Conservation (phyloP, 1,140 invertebrate species). For the Dysdera silvatica region DNA sequence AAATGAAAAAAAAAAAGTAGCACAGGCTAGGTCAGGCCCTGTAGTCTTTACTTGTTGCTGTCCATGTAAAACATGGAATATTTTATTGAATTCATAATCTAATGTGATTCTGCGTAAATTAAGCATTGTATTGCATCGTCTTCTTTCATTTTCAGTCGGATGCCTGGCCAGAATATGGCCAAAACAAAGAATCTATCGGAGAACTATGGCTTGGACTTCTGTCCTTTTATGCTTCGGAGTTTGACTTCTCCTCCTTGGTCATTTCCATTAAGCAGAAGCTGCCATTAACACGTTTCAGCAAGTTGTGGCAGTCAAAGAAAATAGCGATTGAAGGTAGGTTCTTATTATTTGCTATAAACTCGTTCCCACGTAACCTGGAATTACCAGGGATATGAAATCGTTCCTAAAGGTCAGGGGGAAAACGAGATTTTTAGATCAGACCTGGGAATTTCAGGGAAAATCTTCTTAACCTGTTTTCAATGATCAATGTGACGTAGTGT, state of each 20-base stretch:
- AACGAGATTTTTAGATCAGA: too few species aligned
- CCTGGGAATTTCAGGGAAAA: too few species aligned
- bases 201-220: constrained; percentile 53
- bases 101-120: not conserved
- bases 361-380: too few species aligned
- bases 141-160: constrained; percentile 43
- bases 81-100: not conserved
- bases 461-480: too few species aligned
- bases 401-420: too few species aligned
- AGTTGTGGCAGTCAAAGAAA: constrained; percentile 52
- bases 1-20: too few species aligned
- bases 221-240: constrained; percentile 52
- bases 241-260: constrained; percentile 51
- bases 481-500: too few species aligned
- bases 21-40: too few species aligned
- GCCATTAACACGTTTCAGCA: constrained; percentile 50
- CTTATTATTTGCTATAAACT: too few species aligned
- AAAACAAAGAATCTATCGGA: constrained; percentile 48
- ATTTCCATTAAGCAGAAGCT: constrained; percentile 50
- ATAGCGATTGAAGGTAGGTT: constrained; percentile 53
- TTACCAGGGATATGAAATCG: too few species aligned
- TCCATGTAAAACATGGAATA: not conserved
- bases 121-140: not conserved
- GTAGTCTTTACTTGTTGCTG: too few species aligned
- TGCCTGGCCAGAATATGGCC: constrained; percentile 46